A percentile compares a stretch with the other conserved stretches of the same genome.
These are phyloP conservation scores for Benthosema pterotum DNA, from an alignment of 2,797 vertebrate species.

Conservation along the genomic window DNA sequence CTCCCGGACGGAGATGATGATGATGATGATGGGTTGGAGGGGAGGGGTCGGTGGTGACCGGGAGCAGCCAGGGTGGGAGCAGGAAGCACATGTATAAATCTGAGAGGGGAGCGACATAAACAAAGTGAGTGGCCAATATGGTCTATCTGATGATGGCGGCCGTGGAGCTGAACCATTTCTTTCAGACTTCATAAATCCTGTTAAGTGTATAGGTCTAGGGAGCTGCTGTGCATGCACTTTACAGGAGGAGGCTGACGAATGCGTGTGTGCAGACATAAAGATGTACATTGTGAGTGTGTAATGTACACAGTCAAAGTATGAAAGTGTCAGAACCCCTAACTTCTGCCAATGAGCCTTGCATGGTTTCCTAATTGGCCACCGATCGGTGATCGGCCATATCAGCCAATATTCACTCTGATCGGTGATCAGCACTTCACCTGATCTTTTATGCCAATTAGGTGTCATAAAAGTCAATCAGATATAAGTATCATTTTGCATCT, in stretches of 20 bases:
- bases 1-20: constrained; percentile 59
- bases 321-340: too few relatives aligned
- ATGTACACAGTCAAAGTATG: too few relatives aligned
- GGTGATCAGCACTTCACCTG: too few relatives aligned
- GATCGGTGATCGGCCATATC: too few relatives aligned
- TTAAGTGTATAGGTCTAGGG: not conserved
- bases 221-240: not conserved
- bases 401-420: too few relatives aligned
- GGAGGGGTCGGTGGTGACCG: constrained; percentile 45
- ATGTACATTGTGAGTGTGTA: not conserved
- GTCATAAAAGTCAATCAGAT: too few relatives aligned
- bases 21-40: constrained; percentile 55
- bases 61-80: constrained; percentile 67
- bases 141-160: constrained; percentile 38
- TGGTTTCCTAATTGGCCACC: too few relatives aligned
- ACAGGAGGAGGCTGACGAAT: not conserved
- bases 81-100: constrained; percentile 72
- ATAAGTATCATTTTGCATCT: too few relatives aligned
- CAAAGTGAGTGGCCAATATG: constrained; percentile 56
- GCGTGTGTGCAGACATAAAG: not conserved
- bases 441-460: too few relatives aligned
- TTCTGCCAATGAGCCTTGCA: too few relatives aligned
- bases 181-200: constrained; percentile 33
- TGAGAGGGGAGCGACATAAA: constrained; percentile 62
- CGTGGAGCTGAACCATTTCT: constrained; percentile 41